Evolutionary conservation across 1,140 invertebrate genomes (phyloP), one percentile per base, ranked within the genome.

Genomic region (Caenorhabditis tropicalis): DNA sequence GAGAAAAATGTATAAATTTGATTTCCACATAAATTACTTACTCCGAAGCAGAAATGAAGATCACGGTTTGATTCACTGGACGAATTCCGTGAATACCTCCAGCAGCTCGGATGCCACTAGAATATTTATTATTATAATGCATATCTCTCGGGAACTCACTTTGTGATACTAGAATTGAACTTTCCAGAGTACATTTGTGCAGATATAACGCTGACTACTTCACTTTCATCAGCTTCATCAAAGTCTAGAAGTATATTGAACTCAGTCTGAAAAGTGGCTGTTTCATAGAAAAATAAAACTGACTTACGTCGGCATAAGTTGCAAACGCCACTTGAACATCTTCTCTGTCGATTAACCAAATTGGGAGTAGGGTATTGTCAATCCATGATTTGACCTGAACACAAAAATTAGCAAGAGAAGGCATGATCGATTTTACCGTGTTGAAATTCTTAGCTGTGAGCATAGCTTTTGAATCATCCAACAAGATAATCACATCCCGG

Each of bases 371-470:
- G 5, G 56, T 60, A 4, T 43, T 65, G 9, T 33, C 36, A 12
- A 82, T n/a, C 81, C 81, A 82, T 16, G 81, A 60, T 65, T 82
- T 60, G 1, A 82, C 56, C 81, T 82, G 21, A 48, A 60, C 43
- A 24, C 15, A 48, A 7, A 16, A 29, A 27, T 15, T 27, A 48
- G 9, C 7, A 31, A 2, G 0, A 3, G 10, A 15, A 1, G 10
- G 4, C 16, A 29, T 3, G 5, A 27, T 48, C 1, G 16, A 6
- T 21, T 29, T 79, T 65, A 82, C 81, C 24, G 12, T 24, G 19
- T 65, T 82, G 49, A 60, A 82, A 33, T 82, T 82, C 19, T 24
- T 31, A 2, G 33, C 19, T 10, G 19, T 48, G 24, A 16, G 12
- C 53, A 82, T 58, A 3, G 81, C 81, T 24, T 56, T 82, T 2